Evolutionary conservation across 2,888 invertebrate species (phyloP), one percentile per base, ranked within the genome.

Genomic region (Gymnocheta viridis): DNA sequence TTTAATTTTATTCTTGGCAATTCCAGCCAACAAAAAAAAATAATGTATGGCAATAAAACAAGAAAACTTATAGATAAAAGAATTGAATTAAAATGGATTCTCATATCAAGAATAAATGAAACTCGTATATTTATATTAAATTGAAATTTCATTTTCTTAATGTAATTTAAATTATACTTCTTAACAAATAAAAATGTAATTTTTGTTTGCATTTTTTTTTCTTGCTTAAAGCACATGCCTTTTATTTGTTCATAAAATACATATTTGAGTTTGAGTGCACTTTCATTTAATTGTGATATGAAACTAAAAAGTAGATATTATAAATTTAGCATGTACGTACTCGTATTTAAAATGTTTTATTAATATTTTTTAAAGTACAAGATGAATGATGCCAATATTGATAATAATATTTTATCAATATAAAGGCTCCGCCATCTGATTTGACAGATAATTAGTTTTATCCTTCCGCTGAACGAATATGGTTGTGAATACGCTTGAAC

Each of bases 91-190:
- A 29, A 38, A 62, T 54, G 49, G n/a, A 27, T 29, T 38, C n/a
- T n/a, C 27, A 41, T 29, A 56, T 29, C 22, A 54, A 44, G 32
- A 54, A 56, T 7, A 49, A 27, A 12, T 9, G 29, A 54, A 27
- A 17, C 24, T 24, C 2, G 14, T 12, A 44, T 66, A n/a, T n/a
- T n/a, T n/a, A 35, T 29, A 51, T 14, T 24, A 51, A 60, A 80
- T 51, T 66, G 41, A 73, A 67, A 67, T 80, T 73, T 32, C 58
- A 60, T 54, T 41, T 74, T 54, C 62, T 44, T 54, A 69, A 81
- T 69, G 67, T 27, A 67, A 69, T 62, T 79, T 54, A 41, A 79
- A 35, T 79, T 79, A 35, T 4, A 56, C 35, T 64, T 56, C 35
- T 64, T 56, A 56, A 74, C 10, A 67, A 24, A 49, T 64, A 49